A percentile compares a stretch with the other conserved stretches of the same genome.
Conservation (phyloP, 2,888 invertebrate genomes). For the Andrena marginata region DNA sequence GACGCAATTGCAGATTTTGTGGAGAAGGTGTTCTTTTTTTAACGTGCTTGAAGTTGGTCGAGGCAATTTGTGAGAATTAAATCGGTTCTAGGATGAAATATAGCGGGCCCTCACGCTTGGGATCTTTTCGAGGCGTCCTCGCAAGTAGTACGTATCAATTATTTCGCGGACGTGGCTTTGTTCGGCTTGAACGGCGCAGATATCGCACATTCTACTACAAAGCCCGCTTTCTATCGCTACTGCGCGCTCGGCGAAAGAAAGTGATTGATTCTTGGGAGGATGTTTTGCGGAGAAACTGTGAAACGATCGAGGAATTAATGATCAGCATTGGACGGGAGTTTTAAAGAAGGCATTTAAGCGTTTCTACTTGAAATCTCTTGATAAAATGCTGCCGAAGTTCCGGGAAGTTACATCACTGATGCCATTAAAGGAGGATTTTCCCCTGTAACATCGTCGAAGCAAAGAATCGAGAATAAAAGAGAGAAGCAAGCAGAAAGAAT, state of each 20-base stretch:
- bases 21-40: too few species aligned
- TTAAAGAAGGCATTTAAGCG: constrained; percentile 9
- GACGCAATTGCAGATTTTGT: too few species aligned
- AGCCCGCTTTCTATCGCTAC: too few species aligned
- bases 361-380: constrained; percentile 20
- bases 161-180: constrained; percentile 17
- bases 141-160: constrained; percentile 23
- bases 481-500: background rate
- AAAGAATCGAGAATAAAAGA: background rate
- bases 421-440: constrained; percentile 9
- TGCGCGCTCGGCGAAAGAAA: background rate
- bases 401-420: background rate
- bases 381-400: constrained; percentile 1
- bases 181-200: background rate
- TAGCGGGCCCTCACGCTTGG: background rate
- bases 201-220: constrained; percentile 8
- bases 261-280: background rate
- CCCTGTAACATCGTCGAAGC: background rate
- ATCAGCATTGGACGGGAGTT: background rate
- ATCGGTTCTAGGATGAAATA: background rate
- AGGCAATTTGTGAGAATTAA: background rate
- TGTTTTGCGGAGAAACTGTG: background rate
- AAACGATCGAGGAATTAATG: constrained; percentile 13
- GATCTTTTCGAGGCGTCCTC: background rate
- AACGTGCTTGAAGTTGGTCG: background rate